These are phyloP conservation scores for Trypoxylus dichotomus DNA, from an alignment of 1,140 invertebrate species.

Conservation along the genomic window DNA sequence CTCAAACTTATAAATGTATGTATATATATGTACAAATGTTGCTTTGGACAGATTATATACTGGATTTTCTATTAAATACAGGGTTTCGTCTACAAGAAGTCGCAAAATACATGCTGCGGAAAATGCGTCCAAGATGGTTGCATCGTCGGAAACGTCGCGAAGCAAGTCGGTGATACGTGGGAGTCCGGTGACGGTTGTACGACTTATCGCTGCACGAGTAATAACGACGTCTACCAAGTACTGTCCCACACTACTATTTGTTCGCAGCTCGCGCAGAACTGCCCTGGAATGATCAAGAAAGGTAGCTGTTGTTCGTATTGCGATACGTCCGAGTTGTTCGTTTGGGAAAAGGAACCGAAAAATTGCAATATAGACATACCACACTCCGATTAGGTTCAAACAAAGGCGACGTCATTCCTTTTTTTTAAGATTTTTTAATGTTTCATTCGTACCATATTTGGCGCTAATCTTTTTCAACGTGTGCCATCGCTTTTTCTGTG, in stretches of 20 bases:
- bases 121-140: neutral
- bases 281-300: neutral
- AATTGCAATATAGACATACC: neutral
- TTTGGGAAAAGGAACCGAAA: neutral
- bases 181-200: neutral
- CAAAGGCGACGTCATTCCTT: too few species aligned
- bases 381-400: neutral
- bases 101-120: neutral
- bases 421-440: too few species aligned
- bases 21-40: too few species aligned
- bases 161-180: neutral
- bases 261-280: neutral
- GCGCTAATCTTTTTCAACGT: too few species aligned
- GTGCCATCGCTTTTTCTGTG: too few species aligned
- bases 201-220: neutral
- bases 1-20: too few species aligned
- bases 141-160: neutral
- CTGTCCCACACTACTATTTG: neutral
- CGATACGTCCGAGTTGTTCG: neutral
- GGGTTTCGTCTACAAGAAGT: slow-evolving; percentile 6
- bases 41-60: too few species aligned
- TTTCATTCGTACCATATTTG: too few species aligned
- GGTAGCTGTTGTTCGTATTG: neutral
- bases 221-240: neutral
- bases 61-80: neutral